These are phyloP conservation scores for Palloptera scutellata DNA, from an alignment of 2,888 invertebrate species.

Conservation along the genomic window DNA sequence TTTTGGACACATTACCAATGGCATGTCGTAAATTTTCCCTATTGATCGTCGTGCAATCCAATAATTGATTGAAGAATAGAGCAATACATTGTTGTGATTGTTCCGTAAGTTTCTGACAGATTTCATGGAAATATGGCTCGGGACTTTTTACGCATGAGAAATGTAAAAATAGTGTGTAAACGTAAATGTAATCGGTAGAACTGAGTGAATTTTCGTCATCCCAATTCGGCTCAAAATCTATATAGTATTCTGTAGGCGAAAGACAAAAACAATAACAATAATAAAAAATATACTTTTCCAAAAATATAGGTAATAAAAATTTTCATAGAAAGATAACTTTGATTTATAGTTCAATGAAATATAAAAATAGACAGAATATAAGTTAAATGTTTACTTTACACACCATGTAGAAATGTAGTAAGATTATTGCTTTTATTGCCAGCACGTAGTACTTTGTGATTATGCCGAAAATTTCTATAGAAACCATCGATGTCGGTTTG, in stretches of 20 bases:
- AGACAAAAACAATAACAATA: background rate
- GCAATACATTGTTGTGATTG: constrained; percentile 52
- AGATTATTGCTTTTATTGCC: constrained; percentile 34
- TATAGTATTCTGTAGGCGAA: constrained; percentile 50
- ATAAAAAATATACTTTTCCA: background rate
- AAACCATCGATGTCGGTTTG: constrained; percentile 58
- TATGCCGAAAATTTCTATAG: constrained; percentile 45
- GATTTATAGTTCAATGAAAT: background rate
- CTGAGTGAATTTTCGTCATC: constrained; percentile 49
- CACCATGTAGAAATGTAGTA: constrained; percentile 53
- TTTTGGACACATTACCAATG: constrained; percentile 42
- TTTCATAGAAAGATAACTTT: no score
- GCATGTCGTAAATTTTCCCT: constrained; percentile 48
- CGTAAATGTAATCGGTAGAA: constrained; percentile 54
- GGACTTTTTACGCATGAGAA: constrained; percentile 57
- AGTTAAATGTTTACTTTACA: background rate
- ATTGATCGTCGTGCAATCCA: constrained; percentile 44
- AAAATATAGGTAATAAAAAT: background rate
- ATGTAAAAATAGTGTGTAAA: constrained; percentile 59
- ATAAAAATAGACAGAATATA: constrained; percentile 8
- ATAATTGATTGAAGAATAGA: constrained; percentile 51
- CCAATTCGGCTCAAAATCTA: constrained; percentile 48
- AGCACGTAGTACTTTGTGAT: constrained; percentile 32
- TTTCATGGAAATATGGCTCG: constrained; percentile 52
- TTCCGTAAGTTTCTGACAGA: constrained; percentile 54